Conservation (phyloP, 1,140 invertebrate species). For the Stegodyphus mimosarum region DNA sequence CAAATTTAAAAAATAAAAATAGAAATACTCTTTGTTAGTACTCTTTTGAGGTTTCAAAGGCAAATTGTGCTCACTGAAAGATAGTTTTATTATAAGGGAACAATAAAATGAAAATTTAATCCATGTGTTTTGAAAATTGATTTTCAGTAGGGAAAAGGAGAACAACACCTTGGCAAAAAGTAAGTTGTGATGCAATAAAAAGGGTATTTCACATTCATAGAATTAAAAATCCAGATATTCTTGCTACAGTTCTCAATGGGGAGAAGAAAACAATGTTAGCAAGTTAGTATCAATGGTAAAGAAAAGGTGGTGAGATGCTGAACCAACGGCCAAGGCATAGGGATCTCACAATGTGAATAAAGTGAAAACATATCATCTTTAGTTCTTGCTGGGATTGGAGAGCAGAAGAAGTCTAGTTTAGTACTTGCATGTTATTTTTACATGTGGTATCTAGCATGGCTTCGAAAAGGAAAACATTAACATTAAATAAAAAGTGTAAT, state of each 20-base stretch:
- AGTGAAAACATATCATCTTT: too few species aligned
- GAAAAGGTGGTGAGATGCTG: too few species aligned
- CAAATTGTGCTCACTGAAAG: background rate
- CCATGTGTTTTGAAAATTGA: background rate
- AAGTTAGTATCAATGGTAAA: too few species aligned
- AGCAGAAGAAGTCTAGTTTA: too few species aligned
- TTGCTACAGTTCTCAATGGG: background rate
- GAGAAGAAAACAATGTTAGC: too few species aligned
- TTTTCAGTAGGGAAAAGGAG: background rate
- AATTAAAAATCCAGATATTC: background rate
- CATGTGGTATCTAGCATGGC: too few species aligned
- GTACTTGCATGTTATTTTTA: too few species aligned
- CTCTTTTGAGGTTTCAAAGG: background rate
- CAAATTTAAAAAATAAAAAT: background rate
- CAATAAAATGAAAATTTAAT: background rate
- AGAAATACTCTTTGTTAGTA: conserved; percentile 1
- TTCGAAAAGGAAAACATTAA: too few species aligned
- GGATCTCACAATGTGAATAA: too few species aligned
- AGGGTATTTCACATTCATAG: background rate
- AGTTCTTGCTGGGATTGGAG: too few species aligned
- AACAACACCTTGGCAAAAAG: background rate
- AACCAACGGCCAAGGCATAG: too few species aligned
- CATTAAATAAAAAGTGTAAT: too few species aligned
- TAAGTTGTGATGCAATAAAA: background rate
- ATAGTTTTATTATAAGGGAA: background rate